Evolutionary conservation across 2,888 invertebrate species (phyloP).

Genomic region (Athalia rosae): DNA sequence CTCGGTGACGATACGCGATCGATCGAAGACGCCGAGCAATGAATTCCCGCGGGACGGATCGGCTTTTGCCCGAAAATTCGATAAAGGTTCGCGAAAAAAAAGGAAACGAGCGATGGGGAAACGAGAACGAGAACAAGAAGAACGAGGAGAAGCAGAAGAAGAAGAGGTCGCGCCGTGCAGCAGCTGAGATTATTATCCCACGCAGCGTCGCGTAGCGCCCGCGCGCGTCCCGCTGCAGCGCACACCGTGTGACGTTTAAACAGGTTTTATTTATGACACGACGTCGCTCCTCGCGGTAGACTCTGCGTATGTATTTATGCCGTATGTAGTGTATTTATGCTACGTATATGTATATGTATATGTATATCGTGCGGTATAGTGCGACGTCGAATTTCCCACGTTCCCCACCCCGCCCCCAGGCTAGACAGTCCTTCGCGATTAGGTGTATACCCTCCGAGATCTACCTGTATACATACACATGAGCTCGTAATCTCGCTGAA

Average conservation of each 20-base stretch:
- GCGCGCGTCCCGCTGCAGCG: conserved; percentile 2
- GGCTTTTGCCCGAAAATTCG: no score
- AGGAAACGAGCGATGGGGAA: no score
- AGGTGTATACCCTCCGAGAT: neutral
- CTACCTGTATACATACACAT: neutral
- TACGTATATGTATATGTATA: no score
- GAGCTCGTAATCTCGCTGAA: neutral
- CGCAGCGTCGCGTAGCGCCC: neutral
- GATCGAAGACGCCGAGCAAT: neutral
- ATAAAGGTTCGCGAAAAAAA: neutral
- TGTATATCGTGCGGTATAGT: no score
- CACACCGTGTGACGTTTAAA: conserved; percentile 22
- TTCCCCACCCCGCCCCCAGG: no score
- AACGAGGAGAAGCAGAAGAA: neutral
- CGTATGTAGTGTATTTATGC: no score
- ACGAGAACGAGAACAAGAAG: neutral
- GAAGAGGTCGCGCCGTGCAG: no score
- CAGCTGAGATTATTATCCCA: conserved; percentile 19
- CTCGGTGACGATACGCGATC: neutral
- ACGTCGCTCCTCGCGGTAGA: neutral
- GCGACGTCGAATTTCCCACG: no score
- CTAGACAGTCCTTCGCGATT: no score
- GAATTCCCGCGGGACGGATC: neutral
- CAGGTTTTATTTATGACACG: conserved; percentile 38
- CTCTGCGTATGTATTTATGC: no score